Conservation (phyloP, 2,888 invertebrate genomes). For the Eristalis pertinax region DNA sequence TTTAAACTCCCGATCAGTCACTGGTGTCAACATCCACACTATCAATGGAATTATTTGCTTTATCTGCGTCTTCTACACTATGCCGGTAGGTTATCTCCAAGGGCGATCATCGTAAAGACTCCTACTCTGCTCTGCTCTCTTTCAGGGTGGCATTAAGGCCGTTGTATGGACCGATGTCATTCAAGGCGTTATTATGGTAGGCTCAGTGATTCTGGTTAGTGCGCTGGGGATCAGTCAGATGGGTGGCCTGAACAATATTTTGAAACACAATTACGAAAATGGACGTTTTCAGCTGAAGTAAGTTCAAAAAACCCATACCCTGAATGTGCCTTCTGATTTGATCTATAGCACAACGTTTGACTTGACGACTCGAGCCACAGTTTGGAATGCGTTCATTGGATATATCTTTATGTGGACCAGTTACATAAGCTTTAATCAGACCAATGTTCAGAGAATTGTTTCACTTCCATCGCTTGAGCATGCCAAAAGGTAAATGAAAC, state of each 20-base stretch:
- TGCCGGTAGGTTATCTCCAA: constrained; percentile 77
- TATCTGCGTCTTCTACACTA: constrained; percentile 83
- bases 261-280: constrained; percentile 74
- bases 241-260: constrained; percentile 77
- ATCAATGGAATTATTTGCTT: constrained; percentile 82
- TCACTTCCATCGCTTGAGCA: constrained; percentile 84
- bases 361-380: constrained; percentile 84
- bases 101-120: constrained; percentile 72
- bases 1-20: constrained; percentile 77
- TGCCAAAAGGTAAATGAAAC: constrained; percentile 81
- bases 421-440: constrained; percentile 87
- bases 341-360: constrained; percentile 81
- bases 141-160: constrained; percentile 80
- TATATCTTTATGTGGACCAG: constrained; percentile 84
- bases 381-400: constrained; percentile 84
- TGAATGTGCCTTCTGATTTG: background rate
- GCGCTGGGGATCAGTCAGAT: constrained; percentile 76
- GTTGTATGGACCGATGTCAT: constrained; percentile 81
- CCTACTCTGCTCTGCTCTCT: no score
- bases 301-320: background rate
- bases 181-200: constrained; percentile 77
- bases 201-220: constrained; percentile 76
- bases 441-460: constrained; percentile 87
- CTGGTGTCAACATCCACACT: constrained; percentile 82
- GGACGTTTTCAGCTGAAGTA: constrained; percentile 74